Evolutionary conservation across 1,140 invertebrate genomes (phyloP).

Genomic region (Drosophila virilis): DNA sequence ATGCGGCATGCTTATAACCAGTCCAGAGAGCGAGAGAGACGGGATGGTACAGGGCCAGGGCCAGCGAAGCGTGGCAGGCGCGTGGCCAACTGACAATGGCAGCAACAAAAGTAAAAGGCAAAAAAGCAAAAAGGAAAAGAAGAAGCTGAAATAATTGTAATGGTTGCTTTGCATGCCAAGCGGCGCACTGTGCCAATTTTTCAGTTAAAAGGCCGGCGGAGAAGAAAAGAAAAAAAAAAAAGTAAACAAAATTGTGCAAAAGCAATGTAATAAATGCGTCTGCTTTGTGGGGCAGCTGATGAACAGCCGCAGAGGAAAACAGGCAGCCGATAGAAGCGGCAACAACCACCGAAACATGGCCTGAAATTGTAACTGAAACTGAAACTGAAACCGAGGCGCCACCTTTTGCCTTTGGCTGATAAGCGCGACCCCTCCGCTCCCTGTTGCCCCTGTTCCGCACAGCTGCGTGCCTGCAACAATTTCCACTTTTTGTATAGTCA

Average conservation of each 20-base stretch:
- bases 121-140: conserved; percentile 28
- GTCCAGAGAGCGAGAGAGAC: conserved; percentile 26
- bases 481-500: conserved; percentile 56
- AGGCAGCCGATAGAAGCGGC: conserved; percentile 38
- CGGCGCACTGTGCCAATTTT: conserved; percentile 76
- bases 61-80: conserved; percentile 68
- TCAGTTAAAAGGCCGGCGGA: conserved; percentile 71
- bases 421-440: conserved; percentile 38
- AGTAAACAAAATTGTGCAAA: conserved; percentile 49
- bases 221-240: not conserved
- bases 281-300: conserved; percentile 63
- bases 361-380: conserved; percentile 21
- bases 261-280: conserved; percentile 81
- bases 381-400: conserved; percentile 25
- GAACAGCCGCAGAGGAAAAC: conserved; percentile 68
- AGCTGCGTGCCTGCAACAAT: conserved; percentile 27
- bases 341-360: not conserved
- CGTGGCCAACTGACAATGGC: conserved; percentile 79
- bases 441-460: not conserved
- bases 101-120: conserved; percentile 51
- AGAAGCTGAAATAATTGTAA: conserved; percentile 51
- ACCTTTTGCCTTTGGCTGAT: conserved; percentile 61
- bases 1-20: conserved; percentile 57
- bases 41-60: conserved; percentile 16
- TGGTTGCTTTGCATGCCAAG: conserved; percentile 78